These are phyloP conservation scores for Ranitomeya imitator DNA, from an alignment of 2,113 vertebrate species.

Conservation along the genomic window DNA sequence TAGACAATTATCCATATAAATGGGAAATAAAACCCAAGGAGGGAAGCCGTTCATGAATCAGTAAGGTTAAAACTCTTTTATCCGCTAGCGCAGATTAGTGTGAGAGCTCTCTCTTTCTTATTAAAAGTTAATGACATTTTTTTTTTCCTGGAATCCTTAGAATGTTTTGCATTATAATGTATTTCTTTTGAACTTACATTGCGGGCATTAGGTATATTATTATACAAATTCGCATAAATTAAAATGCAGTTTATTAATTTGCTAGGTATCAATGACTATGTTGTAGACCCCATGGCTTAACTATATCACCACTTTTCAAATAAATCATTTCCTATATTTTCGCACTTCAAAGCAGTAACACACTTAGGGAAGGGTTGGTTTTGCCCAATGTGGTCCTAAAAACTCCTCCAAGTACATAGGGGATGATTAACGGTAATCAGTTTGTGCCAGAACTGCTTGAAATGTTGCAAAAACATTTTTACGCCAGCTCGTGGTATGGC, in stretches of 20 bases:
- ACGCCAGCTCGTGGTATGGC: too few species aligned
- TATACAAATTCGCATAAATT: background rate
- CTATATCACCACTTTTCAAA: background rate
- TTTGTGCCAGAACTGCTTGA: too few species aligned
- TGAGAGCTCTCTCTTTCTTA: background rate
- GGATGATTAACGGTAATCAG: too few species aligned
- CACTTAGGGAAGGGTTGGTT: background rate
- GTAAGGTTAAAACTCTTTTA: constrained; percentile 6
- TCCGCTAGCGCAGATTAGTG: constrained; percentile 1
- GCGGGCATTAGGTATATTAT: background rate
- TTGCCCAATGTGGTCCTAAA: background rate
- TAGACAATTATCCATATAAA: constrained; percentile 18
- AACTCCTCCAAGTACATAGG: too few species aligned
- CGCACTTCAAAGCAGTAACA: background rate
- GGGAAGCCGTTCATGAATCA: background rate
- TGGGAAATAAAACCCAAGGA: constrained; percentile 18
- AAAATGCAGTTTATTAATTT: background rate
- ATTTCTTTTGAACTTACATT: background rate
- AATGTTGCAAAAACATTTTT: too few species aligned
- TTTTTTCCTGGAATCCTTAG: constrained; percentile 2
- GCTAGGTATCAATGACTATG: background rate
- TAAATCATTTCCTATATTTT: background rate
- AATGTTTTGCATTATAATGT: background rate
- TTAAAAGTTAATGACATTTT: constrained; percentile 24
- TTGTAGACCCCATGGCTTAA: background rate